Conservation (phyloP, 2,888 invertebrate genomes). For the Abrostola triplasia region DNA sequence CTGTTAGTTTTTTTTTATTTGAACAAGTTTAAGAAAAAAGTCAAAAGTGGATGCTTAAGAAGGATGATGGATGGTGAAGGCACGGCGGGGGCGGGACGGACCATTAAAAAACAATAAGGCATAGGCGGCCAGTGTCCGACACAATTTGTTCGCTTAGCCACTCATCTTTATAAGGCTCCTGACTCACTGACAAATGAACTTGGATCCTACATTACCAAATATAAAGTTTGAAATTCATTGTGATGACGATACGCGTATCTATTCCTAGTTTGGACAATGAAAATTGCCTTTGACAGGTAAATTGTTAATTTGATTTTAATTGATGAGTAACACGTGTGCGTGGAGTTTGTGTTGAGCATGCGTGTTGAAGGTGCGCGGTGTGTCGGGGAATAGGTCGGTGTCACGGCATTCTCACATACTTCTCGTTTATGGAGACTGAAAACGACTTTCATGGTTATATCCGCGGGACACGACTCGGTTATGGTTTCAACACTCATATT, state of each 20-base stretch:
- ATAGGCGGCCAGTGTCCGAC: conserved; percentile 78
- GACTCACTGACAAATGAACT: conserved; percentile 16
- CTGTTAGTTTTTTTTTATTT: conserved; percentile 70
- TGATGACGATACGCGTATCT: conserved; percentile 17
- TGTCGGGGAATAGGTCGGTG: conserved; percentile 19
- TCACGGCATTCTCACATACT: conserved; percentile 52
- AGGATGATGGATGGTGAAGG: conserved; percentile 80
- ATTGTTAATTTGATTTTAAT: conserved; percentile 81
- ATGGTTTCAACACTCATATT: conserved; percentile 23
- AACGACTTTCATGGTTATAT: conserved; percentile 35
- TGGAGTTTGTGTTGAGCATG: conserved; percentile 41
- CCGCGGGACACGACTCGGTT: conserved; percentile 37
- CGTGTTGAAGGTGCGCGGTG: conserved; percentile 25
- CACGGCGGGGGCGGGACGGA: conserved; percentile 76
- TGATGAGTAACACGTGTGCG: conserved; percentile 70
- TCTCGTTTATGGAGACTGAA: conserved; percentile 40
- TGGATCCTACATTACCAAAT: conserved; percentile 15
- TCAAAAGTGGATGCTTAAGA: conserved; percentile 61
- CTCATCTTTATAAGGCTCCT: conserved; percentile 76
- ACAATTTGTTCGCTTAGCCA: conserved; percentile 78
- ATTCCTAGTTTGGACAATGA: conserved; percentile 60
- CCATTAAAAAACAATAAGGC: conserved; percentile 87
- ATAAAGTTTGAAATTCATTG: conserved; percentile 32
- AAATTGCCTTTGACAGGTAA: conserved; percentile 71
- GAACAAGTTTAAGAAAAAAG: conserved; percentile 67